Percentiles rank a stretch among this genome's conserved stretches.
phyloP scores from a whole-genome alignment of 2,797 vertebrate species.

The Rhinoraja longicauda region DNA sequence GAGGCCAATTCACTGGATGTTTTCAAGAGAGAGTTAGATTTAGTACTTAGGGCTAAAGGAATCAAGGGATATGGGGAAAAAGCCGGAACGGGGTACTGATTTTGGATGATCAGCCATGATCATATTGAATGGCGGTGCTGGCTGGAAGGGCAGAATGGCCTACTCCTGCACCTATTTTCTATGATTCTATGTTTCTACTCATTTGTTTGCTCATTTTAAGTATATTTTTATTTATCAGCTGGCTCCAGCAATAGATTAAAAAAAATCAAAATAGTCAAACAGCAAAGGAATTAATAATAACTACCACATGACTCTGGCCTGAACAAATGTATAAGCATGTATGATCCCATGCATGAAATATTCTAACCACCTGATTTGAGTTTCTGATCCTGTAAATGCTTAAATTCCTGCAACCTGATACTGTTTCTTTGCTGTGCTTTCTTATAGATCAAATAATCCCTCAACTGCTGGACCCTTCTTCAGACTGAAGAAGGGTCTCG shows the following conservation, averaged over 20 bases:
- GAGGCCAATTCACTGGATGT: no score
- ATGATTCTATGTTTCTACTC: no score
- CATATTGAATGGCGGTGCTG: no score
- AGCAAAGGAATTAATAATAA: neutral
- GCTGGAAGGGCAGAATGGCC: no score
- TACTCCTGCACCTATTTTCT: no score
- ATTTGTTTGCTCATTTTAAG: neutral
- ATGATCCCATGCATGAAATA: neutral
- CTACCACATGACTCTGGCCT: neutral
- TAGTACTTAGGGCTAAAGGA: no score
- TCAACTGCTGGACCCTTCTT: neutral
- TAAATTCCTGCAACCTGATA: neutral
- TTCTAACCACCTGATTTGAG: constrained; percentile 24
- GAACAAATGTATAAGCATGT: neutral
- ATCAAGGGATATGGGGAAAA: no score
- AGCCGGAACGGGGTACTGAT: no score
- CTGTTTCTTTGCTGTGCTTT: neutral
- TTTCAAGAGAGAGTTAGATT: no score
- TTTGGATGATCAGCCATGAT: no score
- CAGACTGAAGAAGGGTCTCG: no score
- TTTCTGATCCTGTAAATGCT: neutral
- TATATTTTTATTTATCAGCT: neutral
- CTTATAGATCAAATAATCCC: constrained; percentile 15
- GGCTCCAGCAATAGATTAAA: neutral
- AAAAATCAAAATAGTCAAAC: neutral